Evolutionary conservation across 1,140 invertebrate genomes (phyloP).

Genomic region (Pseudomyrmex flavicornis): DNA sequence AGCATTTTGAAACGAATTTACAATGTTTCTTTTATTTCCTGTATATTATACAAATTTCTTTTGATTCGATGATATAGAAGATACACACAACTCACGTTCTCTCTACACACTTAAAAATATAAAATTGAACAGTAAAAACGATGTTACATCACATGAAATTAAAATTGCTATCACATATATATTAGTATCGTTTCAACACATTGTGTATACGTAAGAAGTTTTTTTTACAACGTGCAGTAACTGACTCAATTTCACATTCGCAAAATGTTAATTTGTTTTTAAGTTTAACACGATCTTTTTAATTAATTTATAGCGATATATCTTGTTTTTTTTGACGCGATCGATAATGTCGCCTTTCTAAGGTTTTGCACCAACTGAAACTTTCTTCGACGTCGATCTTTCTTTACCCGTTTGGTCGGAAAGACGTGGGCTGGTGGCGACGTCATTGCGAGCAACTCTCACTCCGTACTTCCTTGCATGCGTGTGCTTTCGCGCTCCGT

Average conservation of each 20-base stretch:
- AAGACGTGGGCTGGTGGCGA: constrained; percentile 76
- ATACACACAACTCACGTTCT: background rate
- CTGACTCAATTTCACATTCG: background rate
- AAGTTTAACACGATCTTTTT: background rate
- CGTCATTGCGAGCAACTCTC: constrained; percentile 77
- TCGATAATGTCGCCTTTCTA: constrained; percentile 52
- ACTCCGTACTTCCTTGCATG: constrained; percentile 71
- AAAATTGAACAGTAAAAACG: constrained; percentile 13
- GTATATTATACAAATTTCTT: background rate
- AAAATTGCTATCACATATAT: background rate
- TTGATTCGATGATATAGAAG: background rate
- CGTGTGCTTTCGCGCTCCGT: background rate
- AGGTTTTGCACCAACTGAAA: constrained; percentile 72
- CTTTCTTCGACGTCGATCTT: constrained; percentile 79
- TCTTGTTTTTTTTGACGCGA: constrained; percentile 17
- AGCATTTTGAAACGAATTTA: background rate
- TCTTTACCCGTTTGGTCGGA: constrained; percentile 64
- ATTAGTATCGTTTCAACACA: background rate
- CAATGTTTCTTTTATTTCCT: background rate
- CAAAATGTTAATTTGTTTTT: background rate
- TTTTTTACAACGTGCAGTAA: background rate
- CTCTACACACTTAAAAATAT: background rate
- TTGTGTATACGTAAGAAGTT: background rate
- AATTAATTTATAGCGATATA: background rate
- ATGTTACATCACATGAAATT: background rate